A percentile compares a stretch with the other conserved stretches of the same genome.
These are phyloP conservation scores for Shargacucullia verbasci DNA, from an alignment of 2,888 invertebrate species.

Conservation along the genomic window DNA sequence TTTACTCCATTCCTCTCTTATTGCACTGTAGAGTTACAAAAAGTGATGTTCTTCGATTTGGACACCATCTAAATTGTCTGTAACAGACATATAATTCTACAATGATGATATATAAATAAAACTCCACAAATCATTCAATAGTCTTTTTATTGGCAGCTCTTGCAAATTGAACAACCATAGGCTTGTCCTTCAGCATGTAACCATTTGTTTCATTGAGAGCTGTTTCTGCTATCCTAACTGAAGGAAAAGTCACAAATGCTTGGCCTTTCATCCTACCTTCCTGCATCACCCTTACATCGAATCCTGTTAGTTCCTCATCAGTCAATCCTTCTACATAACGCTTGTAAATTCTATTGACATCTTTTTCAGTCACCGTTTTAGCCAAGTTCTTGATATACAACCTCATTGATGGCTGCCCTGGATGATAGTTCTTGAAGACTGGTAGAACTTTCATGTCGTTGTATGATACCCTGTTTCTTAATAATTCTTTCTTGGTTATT, in stretches of 20 bases:
- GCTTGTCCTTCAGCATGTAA: slow-evolving; percentile 95
- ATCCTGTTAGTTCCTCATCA: slow-evolving; percentile 82
- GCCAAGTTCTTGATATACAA: slow-evolving; percentile 98
- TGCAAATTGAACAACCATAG: slow-evolving; percentile 96
- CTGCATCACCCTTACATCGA: slow-evolving; percentile 95
- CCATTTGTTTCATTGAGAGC: slow-evolving; percentile 96
- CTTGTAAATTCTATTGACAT: slow-evolving; percentile 93
- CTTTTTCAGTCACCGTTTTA: slow-evolving; percentile 93
- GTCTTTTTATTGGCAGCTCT: slow-evolving; percentile 84
- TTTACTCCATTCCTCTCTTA: background rate
- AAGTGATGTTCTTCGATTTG: too few species aligned
- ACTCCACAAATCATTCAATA: slow-evolving; percentile 59
- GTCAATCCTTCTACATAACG: slow-evolving; percentile 87
- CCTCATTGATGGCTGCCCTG: slow-evolving; percentile 94
- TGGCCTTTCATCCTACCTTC: slow-evolving; percentile 99
- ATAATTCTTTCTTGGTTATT: slow-evolving; percentile 91
- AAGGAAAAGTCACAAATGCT: slow-evolving; percentile 96
- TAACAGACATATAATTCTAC: too few species aligned
- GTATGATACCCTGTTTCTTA: slow-evolving; percentile 91
- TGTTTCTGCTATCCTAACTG: slow-evolving; percentile 90
- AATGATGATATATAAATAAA: too few species aligned
- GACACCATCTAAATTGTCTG: too few species aligned
- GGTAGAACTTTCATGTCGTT: slow-evolving; percentile 93
- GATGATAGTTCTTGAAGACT: slow-evolving; percentile 95
- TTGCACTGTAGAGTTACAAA: too few species aligned